Evolutionary conservation across 2,113 vertebrate genomes (phyloP), one percentile per base, ranked within the genome.

Genomic region (Lonchura striata): DNA sequence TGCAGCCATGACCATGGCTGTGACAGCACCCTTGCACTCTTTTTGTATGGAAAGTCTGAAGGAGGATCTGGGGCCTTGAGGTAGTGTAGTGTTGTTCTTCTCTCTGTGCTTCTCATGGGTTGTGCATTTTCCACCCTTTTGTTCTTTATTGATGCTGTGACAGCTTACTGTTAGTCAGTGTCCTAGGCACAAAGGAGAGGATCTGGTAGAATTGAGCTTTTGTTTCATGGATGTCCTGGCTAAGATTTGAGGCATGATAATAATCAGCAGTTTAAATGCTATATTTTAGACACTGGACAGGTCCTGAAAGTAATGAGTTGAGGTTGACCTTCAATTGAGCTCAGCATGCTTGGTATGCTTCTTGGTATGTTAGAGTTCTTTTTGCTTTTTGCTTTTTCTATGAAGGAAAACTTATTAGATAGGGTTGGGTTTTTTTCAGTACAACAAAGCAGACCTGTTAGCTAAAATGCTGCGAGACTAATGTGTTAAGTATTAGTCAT

Each of bases 391-490:
- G n/a, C n/a, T n/a, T n/a, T n/a, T n/a, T n/a, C 47, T 68, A 3
- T 71, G 66, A 76, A 91, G 39, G 37, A 66, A 82, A 82, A 19
- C 3, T 63, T 82, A 10, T 0, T 37, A 82, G 56, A 57, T 49
- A 27, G 20, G 10, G 15, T 23, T 19, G 37, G 9, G 9, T 3
- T 13, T 60, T 41, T 39, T 30, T 69, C 24, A 79, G 53, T 71
- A 44, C 49, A 76, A 76, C 15, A 41, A 85, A 75, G 33, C 11
- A 66, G 56, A 90, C 27, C 57, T 64, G 33, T 76, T 90, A 60
- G 44, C 39, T 93, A 82, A 89, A 91, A 93, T 74, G 37, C 64
- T 87, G 54, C 42, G 69, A 86, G 81, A 86, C 69, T 33, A 75
- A 66, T 46, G 24, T 81, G 20, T 78, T 87, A 82, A 91, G 49